Base-by-base conservation (phyloP, 35 echinoderm and acorn worm genomes). In the Holothuria glaberrima region DNA sequence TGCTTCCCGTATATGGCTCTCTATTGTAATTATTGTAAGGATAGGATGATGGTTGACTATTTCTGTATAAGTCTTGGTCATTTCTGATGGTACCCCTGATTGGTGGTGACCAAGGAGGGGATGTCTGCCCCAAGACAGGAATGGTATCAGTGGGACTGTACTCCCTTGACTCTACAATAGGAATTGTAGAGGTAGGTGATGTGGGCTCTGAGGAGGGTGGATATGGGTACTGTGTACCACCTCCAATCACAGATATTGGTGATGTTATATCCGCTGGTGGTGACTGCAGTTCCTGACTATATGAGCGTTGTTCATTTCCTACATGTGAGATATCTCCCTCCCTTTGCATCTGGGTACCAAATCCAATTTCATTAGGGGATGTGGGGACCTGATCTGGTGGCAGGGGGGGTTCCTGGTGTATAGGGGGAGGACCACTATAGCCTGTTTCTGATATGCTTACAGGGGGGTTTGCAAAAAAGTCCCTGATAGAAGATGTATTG, bases 211-310 rank as follows among this genome's bases (percentile, higher is more conserved):
- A 48, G 6, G 74, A 25, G 7, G 74, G 35, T 21, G 38, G 74
- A 35, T 48, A 78, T 14, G 74, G 41, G 33, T 78, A 78, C 20
- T 78, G 74, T 6, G 74, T 78, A 1, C 50, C 74, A 10, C 20
- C 20, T 22, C 74, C 74, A 25, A 78, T 78, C 38, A 78, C 74
- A n/a, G 74, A 78, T 78, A 78, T 78, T 27, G 74, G 74, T 3
- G 74, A 78, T 10, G 74, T 78, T 0, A 50, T 33, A 21, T 78
- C 41, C 50, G 24, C 22, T 12, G 74, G 74, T n/a, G 29, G 71
- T 50, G 46, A 48, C 5, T 48, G 74, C 20, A 78, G 74, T 25
- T 48, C 21, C 9, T 32, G 71, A 29, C 27, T 41, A 48, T 25
- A 78, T 48, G 31, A 24, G 44, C 22, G 22, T 18, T 26, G 9